Conservation (phyloP, 2,113 vertebrate genomes). For the Hypocryptadius cinnamomeus region DNA sequence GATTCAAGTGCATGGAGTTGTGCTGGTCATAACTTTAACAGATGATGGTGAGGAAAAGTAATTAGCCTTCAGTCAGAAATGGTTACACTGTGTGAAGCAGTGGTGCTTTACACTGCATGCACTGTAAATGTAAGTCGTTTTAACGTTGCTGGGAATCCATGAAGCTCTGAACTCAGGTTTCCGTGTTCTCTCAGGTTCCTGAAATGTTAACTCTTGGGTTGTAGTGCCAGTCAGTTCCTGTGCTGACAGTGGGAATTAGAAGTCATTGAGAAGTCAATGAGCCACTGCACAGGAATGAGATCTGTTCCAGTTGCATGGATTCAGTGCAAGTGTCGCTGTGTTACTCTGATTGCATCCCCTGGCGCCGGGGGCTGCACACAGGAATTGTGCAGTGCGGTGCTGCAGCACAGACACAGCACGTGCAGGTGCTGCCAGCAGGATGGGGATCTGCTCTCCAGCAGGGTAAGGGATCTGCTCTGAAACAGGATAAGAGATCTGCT, state of each 20-base stretch:
- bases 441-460: neutral
- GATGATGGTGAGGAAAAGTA: neutral
- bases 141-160: neutral
- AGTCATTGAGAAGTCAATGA: neutral
- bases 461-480: neutral
- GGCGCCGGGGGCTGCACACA: neutral
- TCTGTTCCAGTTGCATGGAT: neutral
- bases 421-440: neutral
- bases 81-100: accelerated
- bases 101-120: neutral
- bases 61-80: neutral
- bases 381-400: neutral
- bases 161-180: neutral
- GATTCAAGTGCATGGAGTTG: neutral
- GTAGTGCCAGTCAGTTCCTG: neutral
- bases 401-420: accelerated
- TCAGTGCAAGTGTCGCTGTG: neutral
- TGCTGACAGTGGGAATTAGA: neutral
- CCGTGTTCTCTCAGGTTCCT: neutral
- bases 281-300: neutral
- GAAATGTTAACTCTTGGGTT: neutral
- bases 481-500: neutral
- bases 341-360: neutral
- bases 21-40: neutral
- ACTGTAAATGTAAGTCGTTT: neutral